phyloP scores from a whole-genome alignment of 2,888 invertebrate species.

The Nasonia oneida region DNA sequence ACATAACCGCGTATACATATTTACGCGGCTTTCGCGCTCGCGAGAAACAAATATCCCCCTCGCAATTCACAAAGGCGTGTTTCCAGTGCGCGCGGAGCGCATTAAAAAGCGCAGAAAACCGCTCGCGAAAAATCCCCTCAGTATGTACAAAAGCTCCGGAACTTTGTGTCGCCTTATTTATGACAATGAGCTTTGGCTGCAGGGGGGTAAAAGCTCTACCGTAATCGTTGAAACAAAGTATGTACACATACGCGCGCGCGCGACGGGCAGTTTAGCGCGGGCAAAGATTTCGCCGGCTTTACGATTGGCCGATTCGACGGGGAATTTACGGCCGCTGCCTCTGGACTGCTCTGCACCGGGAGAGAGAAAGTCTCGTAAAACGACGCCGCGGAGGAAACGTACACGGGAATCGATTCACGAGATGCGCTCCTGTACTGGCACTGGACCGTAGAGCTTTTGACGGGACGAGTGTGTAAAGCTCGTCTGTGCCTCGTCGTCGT shows the following conservation, averaged over 20 bases:
- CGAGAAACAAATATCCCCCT: slow-evolving; percentile 9
- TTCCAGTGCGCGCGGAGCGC: neutral
- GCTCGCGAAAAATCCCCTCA: neutral
- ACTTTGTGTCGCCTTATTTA: slow-evolving; percentile 34
- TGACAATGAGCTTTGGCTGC: neutral
- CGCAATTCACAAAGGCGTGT: slow-evolving; percentile 3
- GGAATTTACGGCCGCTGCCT: neutral
- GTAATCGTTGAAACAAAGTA: slow-evolving; percentile 43
- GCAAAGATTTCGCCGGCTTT: slow-evolving; percentile 57
- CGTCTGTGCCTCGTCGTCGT: neutral
- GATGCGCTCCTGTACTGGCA: neutral
- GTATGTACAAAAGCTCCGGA: neutral
- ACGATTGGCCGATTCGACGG: slow-evolving; percentile 29
- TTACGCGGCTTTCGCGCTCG: slow-evolving; percentile 1
- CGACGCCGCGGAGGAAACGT: neutral
- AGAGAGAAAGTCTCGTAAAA: slow-evolving; percentile 40
- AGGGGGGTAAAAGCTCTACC: slow-evolving; percentile 12
- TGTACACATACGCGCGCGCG: neutral
- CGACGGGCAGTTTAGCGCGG: slow-evolving; percentile 19
- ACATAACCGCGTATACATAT: neutral
- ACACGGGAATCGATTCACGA: neutral
- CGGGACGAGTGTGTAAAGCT: neutral
- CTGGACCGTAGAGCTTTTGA: neutral
- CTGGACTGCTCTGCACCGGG: neutral
- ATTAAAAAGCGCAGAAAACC: slow-evolving; percentile 11